phyloP scores from a whole-genome alignment of 30 jellyfish, hydroid and myxozoan genomes.

The Catostylus mosaicus region DNA sequence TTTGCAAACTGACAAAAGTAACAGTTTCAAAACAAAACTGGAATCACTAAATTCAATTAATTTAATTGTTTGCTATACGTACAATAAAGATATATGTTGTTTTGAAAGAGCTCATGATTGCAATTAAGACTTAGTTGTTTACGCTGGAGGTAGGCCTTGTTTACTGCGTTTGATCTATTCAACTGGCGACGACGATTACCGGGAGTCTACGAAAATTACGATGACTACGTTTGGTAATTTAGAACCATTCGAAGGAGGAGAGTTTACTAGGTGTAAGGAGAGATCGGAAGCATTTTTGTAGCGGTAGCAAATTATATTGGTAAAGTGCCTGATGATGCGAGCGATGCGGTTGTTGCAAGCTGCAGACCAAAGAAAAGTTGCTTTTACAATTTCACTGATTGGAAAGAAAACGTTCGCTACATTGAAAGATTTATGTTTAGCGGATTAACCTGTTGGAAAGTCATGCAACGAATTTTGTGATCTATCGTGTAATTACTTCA shows the following conservation, averaged over 20 bases:
- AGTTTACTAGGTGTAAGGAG: slow-evolving; percentile 9
- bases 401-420: slow-evolving; percentile 30
- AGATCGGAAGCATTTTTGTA: slow-evolving; percentile 24
- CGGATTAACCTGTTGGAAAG: slow-evolving; percentile 35
- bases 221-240: slow-evolving; percentile 25
- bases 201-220: slow-evolving; percentile 8
- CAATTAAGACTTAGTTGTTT: too few relatives aligned
- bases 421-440: slow-evolving; percentile 29
- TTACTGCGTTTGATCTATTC: slow-evolving; percentile 19
- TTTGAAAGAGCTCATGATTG: too few relatives aligned
- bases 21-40: too few relatives aligned
- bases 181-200: slow-evolving; percentile 33
- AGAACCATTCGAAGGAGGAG: slow-evolving; percentile 30
- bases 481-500: slow-evolving; percentile 14
- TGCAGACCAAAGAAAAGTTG: slow-evolving; percentile 25
- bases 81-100: too few relatives aligned
- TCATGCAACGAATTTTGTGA: slow-evolving; percentile 20
- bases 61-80: too few relatives aligned
- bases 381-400: slow-evolving; percentile 19
- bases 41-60: too few relatives aligned
- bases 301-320: slow-evolving; percentile 21
- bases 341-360: slow-evolving; percentile 30
- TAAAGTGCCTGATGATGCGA: slow-evolving; percentile 32
- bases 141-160: background rate
- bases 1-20: too few relatives aligned